Conservation (phyloP, 1,140 invertebrate species). For the Penaeus japonicus region DNA sequence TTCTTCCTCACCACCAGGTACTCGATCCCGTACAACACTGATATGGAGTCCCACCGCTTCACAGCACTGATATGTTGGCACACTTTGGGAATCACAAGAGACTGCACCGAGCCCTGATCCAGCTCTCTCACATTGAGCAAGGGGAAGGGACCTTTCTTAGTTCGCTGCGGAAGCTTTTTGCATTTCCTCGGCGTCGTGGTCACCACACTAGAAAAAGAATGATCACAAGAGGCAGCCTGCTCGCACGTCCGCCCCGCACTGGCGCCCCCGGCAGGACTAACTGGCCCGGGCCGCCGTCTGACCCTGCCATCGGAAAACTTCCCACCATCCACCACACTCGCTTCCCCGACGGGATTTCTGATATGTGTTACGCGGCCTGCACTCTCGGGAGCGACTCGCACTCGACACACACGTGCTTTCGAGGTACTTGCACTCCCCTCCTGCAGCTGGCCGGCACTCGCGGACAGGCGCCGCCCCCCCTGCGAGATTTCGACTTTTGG, state of each 20-base stretch:
- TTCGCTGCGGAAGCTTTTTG: neutral
- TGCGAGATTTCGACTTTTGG: too few relatives aligned
- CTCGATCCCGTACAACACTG: conserved; percentile 45
- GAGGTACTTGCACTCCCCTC: too few relatives aligned
- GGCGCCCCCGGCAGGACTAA: conserved; percentile 14
- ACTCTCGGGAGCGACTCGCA: too few relatives aligned
- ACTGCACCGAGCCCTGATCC: conserved; percentile 43
- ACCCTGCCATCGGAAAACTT: too few relatives aligned
- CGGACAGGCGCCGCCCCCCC: too few relatives aligned
- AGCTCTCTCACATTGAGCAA: conserved; percentile 30
- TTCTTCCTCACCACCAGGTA: conserved; percentile 44
- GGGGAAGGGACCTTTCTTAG: neutral
- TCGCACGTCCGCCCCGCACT: conserved; percentile 4
- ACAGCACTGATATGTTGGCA: conserved; percentile 46
- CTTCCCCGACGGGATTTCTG: too few relatives aligned
- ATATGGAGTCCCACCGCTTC: conserved; percentile 46
- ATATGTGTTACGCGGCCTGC: too few relatives aligned
- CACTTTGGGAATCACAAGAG: conserved; percentile 18
- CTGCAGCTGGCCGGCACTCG: too few relatives aligned
- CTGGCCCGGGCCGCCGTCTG: too few relatives aligned
- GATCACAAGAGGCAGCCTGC: neutral
- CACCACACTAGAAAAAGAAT: neutral
- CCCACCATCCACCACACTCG: too few relatives aligned
- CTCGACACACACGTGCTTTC: too few relatives aligned
- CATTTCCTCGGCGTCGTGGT: neutral